Evolutionary conservation across 2,113 vertebrate genomes (phyloP).

Genomic region (Himantopus leucocephalus): DNA sequence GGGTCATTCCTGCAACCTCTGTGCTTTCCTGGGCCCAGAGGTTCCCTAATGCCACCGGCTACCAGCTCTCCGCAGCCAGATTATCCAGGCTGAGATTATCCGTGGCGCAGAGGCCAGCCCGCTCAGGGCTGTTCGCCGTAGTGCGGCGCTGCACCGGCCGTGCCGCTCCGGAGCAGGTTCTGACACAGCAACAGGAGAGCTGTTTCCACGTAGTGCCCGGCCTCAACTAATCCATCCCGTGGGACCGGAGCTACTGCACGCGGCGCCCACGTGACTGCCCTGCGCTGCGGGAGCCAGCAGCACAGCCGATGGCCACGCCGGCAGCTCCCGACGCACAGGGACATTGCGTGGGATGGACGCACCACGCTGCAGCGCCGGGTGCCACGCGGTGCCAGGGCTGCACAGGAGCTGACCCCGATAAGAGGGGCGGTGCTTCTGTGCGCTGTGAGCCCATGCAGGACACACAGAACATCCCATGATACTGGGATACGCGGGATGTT

Average conservation of each 20-base stretch:
- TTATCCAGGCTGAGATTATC: neutral
- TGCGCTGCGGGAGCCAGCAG: accelerated
- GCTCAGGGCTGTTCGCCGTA: neutral
- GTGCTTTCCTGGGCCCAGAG: neutral
- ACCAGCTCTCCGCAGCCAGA: neutral
- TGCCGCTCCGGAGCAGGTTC: neutral
- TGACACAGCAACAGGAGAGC: neutral
- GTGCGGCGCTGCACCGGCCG: accelerated
- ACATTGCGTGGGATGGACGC: accelerated
- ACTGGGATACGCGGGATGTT: accelerated
- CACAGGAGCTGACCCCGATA: accelerated
- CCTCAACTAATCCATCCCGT: neutral
- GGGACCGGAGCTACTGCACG: neutral
- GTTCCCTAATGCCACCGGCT: neutral
- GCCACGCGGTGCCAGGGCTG: neutral
- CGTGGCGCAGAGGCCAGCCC: accelerated
- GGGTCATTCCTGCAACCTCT: neutral
- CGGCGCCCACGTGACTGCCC: neutral
- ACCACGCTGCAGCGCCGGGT: neutral
- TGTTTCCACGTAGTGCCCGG: accelerated
- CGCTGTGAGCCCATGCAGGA: neutral
- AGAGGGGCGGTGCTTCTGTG: too few relatives aligned
- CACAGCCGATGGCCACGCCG: too few relatives aligned
- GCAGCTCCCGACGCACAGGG: accelerated
- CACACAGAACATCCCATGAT: accelerated